Conservation (phyloP, 2,888 invertebrate species). For the Drosophila birchii region DNA sequence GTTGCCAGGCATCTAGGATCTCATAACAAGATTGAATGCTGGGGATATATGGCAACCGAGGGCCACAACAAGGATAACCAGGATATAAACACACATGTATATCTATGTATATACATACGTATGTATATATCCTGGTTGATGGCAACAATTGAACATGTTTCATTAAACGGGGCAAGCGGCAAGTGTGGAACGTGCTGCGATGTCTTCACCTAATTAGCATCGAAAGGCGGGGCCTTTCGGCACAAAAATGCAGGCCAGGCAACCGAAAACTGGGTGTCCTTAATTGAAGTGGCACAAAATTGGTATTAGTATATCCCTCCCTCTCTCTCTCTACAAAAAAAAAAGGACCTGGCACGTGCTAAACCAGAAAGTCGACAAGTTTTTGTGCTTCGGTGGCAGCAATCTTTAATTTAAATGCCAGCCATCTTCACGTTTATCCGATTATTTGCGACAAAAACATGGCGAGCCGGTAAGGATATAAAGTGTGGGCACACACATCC, state of each 20-base stretch:
- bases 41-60: constrained; percentile 5
- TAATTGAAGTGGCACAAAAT: constrained; percentile 72
- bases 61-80: constrained; percentile 2
- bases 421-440: constrained; percentile 77
- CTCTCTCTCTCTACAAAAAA: not conserved
- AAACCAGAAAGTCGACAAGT: constrained; percentile 55
- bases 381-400: constrained; percentile 66
- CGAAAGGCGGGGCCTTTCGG: constrained; percentile 43
- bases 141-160: constrained; percentile 43
- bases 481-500: not conserved
- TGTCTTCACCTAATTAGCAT: constrained; percentile 68
- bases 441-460: constrained; percentile 61
- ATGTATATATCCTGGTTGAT: constrained; percentile 1
- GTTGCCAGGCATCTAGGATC: constrained; percentile 10
- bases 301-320: constrained; percentile 31
- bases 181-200: constrained; percentile 56
- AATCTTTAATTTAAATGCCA: constrained; percentile 80
- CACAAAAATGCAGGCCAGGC: constrained; percentile 58
- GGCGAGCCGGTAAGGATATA: constrained; percentile 9
- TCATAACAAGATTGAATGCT: constrained; percentile 31
- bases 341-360: constrained; percentile 21
- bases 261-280: constrained; percentile 40
- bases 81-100: constrained; percentile 1
- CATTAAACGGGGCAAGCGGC: constrained; percentile 12
- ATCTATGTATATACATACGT: not conserved